A percentile compares a stretch with the other conserved stretches of the same genome.
Conservation (phyloP, 1,140 invertebrate species). For the Ctenoplectra terminalis region DNA sequence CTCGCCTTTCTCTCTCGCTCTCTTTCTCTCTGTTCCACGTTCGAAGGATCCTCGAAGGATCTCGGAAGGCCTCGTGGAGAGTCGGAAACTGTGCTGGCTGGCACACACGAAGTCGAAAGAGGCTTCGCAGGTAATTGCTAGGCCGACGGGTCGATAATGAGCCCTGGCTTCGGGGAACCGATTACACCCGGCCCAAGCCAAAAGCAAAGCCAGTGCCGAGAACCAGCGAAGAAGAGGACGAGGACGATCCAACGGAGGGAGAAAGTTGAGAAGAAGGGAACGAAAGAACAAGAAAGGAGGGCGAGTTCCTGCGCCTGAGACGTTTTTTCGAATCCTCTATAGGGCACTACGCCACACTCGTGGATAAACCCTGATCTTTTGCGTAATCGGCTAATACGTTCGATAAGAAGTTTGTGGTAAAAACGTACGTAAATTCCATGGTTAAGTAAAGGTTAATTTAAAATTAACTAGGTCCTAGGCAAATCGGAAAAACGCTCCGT, state of each 20-base stretch:
- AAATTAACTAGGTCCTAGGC: too few relatives aligned
- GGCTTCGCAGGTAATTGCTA: conserved; percentile 83
- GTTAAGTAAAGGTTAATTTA: too few relatives aligned
- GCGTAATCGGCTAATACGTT: background rate
- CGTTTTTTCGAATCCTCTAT: conserved; percentile 25
- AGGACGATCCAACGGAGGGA: conserved; percentile 45
- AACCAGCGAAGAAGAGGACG: conserved; percentile 48
- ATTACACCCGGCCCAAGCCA: conserved; percentile 82
- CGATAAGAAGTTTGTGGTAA: background rate
- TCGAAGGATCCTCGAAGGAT: conserved; percentile 57
- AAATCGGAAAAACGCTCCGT: background rate
- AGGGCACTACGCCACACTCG: background rate
- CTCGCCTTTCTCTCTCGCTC: conserved; percentile 19
- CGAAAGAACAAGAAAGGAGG: conserved; percentile 19
- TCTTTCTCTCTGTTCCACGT: conserved; percentile 30
- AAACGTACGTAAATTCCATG: too few relatives aligned
- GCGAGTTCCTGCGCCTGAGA: conserved; percentile 6
- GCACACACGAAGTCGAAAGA: conserved; percentile 76
- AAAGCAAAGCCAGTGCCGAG: conserved; percentile 76
- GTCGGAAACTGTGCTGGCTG: conserved; percentile 71
- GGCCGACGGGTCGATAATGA: conserved; percentile 84
- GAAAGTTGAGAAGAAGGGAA: conserved; percentile 40
- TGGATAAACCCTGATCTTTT: background rate
- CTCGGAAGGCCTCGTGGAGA: conserved; percentile 68
- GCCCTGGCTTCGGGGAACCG: conserved; percentile 83